A percentile compares a stretch with the other conserved stretches of the same genome.
Evolutionary conservation across 2,888 invertebrate species (phyloP).

Genomic region (Brenthis daphne): DNA sequence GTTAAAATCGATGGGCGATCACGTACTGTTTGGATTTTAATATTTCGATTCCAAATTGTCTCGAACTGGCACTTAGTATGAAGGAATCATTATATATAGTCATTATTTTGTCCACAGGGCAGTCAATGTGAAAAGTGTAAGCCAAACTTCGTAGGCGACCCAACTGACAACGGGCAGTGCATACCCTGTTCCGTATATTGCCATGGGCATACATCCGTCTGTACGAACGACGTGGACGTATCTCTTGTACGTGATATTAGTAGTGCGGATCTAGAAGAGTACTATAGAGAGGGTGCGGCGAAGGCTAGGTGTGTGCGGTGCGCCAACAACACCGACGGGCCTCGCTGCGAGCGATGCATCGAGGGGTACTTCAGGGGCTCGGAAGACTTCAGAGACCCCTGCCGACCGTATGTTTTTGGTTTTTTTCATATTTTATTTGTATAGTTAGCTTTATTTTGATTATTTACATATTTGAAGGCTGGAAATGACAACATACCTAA

Average conservation of each 20-base stretch:
- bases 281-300: conserved; percentile 81
- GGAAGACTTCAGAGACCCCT: conserved; percentile 88
- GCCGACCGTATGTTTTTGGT: conserved; percentile 84
- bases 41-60: no score
- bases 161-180: conserved; percentile 92
- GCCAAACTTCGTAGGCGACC: conserved; percentile 95
- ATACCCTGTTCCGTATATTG: conserved; percentile 94
- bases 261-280: conserved; percentile 82
- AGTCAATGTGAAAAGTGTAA: conserved; percentile 95
- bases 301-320: conserved; percentile 93
- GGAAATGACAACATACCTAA: no score
- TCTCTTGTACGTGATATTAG: conserved; percentile 74
- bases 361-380: conserved; percentile 89
- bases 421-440: no score
- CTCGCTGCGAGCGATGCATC: conserved; percentile 91
- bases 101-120: conserved; percentile 52
- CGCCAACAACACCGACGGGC: conserved; percentile 90
- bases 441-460: no score
- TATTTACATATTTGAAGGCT: no score
- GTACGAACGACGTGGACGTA: conserved; percentile 84
- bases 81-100: background rate
- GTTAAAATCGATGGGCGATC: no score
- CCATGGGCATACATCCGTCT: conserved; percentile 92
- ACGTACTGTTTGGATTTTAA: no score
- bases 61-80: no score